phyloP scores from a whole-genome alignment of 2,113 vertebrate species.

The Deroptyus accipitrinus region DNA sequence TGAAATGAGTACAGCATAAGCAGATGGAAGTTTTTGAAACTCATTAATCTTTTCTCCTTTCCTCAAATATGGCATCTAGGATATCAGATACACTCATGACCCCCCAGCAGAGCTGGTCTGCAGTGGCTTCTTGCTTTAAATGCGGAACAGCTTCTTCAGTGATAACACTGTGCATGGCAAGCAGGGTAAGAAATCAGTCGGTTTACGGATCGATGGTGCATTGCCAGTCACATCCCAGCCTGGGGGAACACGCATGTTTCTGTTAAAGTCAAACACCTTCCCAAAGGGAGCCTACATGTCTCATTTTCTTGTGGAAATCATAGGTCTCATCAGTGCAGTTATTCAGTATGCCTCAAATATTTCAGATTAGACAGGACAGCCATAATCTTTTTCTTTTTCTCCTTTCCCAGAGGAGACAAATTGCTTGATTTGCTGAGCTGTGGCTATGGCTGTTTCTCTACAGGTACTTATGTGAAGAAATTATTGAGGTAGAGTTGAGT shows the following conservation, averaged over 20 bases:
- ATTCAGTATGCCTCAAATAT: constrained; percentile 45
- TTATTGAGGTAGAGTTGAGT: not conserved
- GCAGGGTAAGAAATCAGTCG: constrained; percentile 36
- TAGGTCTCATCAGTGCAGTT: constrained; percentile 46
- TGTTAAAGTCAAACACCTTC: constrained; percentile 30
- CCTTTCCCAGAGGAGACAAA: constrained; percentile 14
- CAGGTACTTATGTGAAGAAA: not conserved
- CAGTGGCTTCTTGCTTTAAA: not conserved
- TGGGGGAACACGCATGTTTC: constrained; percentile 27
- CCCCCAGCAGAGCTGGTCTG: not conserved
- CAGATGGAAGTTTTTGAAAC: not conserved
- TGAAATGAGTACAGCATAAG: not conserved
- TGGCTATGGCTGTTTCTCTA: not conserved
- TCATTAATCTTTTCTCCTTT: not conserved
- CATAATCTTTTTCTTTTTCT: constrained; percentile 27
- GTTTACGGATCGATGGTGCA: not conserved
- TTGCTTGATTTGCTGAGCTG: constrained; percentile 2
- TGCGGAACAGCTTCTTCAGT: not conserved
- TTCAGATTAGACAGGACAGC: constrained; percentile 41
- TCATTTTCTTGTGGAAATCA: constrained; percentile 24
- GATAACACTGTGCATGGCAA: constrained; percentile 32
- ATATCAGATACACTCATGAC: not conserved
- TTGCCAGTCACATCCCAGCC: constrained; percentile 24
- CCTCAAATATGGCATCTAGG: not conserved
- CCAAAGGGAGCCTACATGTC: constrained; percentile 23